Base-by-base conservation (phyloP, 2,113 vertebrate species). In the Garra rufa region DNA sequence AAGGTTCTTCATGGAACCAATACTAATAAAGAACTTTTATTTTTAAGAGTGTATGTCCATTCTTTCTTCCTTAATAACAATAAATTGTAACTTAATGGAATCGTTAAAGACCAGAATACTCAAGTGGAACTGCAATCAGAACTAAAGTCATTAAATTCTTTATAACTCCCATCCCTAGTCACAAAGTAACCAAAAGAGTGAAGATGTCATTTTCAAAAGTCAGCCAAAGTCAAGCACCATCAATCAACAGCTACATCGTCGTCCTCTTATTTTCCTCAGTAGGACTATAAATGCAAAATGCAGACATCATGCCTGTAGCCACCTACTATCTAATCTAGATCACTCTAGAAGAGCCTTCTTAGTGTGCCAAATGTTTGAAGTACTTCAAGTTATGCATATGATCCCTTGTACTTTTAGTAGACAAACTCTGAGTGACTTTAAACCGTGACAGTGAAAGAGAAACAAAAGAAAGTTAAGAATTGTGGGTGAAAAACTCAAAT, bases 401-500 rank as follows among this genome's bases (percentile, higher is more conserved):
- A 63, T 14, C 55, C 50, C 30, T 26, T 43, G 28, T 28, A n/a
- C 76, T 79, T 11, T 19, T 13, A 34, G 75, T 5, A 43, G 24
- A 9, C 4, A 50, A 9, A 34, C 19, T 70, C 43, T 11, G 57
- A 55, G 76, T 19, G 21, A 30, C 17, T 63, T n/a, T 61, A 48
- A 67, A 46, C 57, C 28, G 38, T 26, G 24, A 6, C 38, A 57
- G 38, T 28, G 19, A 38, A 26, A 63, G 5, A 63, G 24, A 44
- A 28, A 73, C 19, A 26, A 74, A 46, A 19, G 9, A 30, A 44
- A 82, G 61, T 74, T 24, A 43, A 65, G 57, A 79, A 73, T 26
- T 34, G 44, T 65, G 30, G 74, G 80, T 83, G 48, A 82, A 87
- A 65, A 59, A 52, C 83, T 59, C 57, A 83, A 83, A 86, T 43